phyloP scores from a whole-genome alignment of 2,888 invertebrate species.

The Galerucella nymphaeae region DNA sequence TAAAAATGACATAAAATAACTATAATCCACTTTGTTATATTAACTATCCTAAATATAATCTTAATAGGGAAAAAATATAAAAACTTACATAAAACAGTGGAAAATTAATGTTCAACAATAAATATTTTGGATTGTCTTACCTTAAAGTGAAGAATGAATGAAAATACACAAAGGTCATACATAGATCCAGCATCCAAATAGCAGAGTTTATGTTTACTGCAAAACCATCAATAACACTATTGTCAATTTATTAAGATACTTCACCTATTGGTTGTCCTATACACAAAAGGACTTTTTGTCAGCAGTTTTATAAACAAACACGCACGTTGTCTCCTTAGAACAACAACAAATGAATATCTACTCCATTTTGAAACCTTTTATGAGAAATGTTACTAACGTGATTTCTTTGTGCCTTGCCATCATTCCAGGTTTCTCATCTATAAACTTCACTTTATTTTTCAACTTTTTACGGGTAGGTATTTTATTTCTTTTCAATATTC shows the following conservation, averaged over 20 bases:
- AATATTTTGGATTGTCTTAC: constrained; percentile 38
- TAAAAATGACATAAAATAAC: background rate
- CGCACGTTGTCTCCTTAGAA: constrained; percentile 51
- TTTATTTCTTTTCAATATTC: constrained; percentile 53
- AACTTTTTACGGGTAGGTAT: constrained; percentile 55
- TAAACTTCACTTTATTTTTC: constrained; percentile 53
- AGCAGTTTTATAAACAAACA: constrained; percentile 39
- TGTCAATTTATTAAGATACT: constrained; percentile 40
- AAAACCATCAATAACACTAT: constrained; percentile 40
- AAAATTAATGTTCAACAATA: background rate
- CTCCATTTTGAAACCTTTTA: constrained; percentile 63
- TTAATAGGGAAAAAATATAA: background rate
- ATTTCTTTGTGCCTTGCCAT: constrained; percentile 57
- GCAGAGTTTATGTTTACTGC: constrained; percentile 37
- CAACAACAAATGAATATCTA: constrained; percentile 61
- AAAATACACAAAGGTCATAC: constrained; percentile 52
- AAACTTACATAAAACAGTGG: background rate
- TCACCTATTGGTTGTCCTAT: constrained; percentile 27
- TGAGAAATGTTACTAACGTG: constrained; percentile 57
- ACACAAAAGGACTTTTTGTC: constrained; percentile 27
- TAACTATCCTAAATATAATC: too few species aligned
- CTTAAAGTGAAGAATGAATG: constrained; percentile 47
- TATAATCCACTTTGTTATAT: too few species aligned
- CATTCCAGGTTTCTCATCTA: constrained; percentile 51
- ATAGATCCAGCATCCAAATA: constrained; percentile 54